Percentiles rank a stretch among this genome's conserved stretches.
Evolutionary conservation across 2,113 vertebrate genomes (phyloP).

Genomic region (Pygoscelis antarcticus): DNA sequence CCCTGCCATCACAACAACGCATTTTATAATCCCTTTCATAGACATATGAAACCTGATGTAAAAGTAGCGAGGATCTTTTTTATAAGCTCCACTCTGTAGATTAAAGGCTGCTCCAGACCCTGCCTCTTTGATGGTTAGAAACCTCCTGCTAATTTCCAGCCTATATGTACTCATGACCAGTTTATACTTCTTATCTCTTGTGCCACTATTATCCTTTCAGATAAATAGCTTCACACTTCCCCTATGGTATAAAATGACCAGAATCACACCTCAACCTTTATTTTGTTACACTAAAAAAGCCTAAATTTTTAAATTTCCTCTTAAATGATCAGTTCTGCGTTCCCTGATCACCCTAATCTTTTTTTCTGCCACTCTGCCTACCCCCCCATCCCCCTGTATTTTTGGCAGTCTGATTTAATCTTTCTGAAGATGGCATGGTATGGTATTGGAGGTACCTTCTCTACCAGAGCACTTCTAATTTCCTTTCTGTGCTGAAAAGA

Average conservation of each 20-base stretch:
- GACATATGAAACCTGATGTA: background rate
- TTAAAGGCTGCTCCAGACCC: background rate
- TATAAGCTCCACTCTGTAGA: background rate
- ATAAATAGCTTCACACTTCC: background rate
- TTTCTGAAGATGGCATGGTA: background rate
- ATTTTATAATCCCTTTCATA: conserved; percentile 39
- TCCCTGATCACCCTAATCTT: background rate
- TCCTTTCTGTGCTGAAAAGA: background rate
- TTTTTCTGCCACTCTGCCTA: background rate
- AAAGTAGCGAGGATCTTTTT: background rate
- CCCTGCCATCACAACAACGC: conserved; percentile 32
- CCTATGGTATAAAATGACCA: background rate
- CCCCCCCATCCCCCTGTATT: rapidly evolving
- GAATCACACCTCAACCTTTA: background rate
- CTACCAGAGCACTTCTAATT: background rate
- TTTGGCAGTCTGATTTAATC: background rate
- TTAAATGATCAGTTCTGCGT: background rate
- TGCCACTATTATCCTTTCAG: background rate
- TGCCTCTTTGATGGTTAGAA: background rate
- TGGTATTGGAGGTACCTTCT: background rate
- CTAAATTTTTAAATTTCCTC: background rate
- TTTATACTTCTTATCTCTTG: background rate
- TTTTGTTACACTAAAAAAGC: background rate
- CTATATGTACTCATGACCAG: background rate
- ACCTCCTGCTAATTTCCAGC: background rate